A percentile compares a stretch with the other conserved stretches of the same genome.
These are phyloP conservation scores for Hirtodrosophila duncani DNA, from an alignment of 2,888 invertebrate genomes.

Conservation along the genomic window DNA sequence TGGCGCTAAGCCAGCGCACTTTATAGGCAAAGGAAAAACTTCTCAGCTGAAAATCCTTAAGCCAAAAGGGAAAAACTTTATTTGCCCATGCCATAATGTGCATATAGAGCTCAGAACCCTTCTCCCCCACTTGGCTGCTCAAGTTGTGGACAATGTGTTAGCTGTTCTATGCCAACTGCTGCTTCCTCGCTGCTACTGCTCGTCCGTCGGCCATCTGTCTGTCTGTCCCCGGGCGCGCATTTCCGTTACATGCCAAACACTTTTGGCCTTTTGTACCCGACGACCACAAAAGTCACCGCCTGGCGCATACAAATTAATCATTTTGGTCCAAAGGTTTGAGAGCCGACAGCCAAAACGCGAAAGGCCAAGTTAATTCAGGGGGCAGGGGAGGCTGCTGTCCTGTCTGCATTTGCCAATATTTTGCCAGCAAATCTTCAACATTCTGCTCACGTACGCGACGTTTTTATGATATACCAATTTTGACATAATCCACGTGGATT, in stretches of 20 bases:
- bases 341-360: slow-evolving; percentile 19
- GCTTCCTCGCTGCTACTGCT: neutral
- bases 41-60: slow-evolving; percentile 37
- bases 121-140: slow-evolving; percentile 18
- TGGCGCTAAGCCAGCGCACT: slow-evolving; percentile 54
- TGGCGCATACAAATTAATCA: slow-evolving; percentile 67
- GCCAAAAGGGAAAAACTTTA: slow-evolving; percentile 51
- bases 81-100: slow-evolving; percentile 28
- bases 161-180: slow-evolving; percentile 2
- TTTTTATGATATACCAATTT: slow-evolving; percentile 76
- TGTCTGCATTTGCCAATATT: slow-evolving; percentile 9
- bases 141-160: slow-evolving; percentile 34
- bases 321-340: slow-evolving; percentile 57
- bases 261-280: slow-evolving; percentile 67
- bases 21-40: slow-evolving; percentile 36
- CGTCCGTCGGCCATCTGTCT: neutral
- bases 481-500: slow-evolving; percentile 75
- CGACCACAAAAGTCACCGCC: slow-evolving; percentile 66
- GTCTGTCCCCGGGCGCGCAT: slow-evolving; percentile 60
- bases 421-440: slow-evolving; percentile 24
- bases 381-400: neutral
- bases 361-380: slow-evolving; percentile 44
- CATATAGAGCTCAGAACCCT: slow-evolving; percentile 28
- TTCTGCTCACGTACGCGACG: slow-evolving; percentile 71
- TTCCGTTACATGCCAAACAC: slow-evolving; percentile 70